Evolutionary conservation across 2,888 invertebrate species (phyloP), one percentile per base, ranked within the genome.

Genomic region (Philereme transversata): DNA sequence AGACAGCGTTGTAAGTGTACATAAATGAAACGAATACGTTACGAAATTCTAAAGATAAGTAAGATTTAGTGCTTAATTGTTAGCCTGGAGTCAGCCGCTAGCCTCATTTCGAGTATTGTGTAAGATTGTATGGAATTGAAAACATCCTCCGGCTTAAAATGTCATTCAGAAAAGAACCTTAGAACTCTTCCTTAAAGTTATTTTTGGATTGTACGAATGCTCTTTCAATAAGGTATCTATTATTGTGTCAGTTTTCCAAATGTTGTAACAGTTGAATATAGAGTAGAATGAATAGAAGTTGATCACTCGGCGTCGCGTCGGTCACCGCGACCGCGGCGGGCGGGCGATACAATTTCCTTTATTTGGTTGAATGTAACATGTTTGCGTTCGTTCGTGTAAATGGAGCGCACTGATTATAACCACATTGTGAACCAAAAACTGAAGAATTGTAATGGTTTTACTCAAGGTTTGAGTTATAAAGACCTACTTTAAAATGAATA

Each of bases 21-120:
- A 54, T 33, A 40, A 10, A 47, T 40, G 5, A 46, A 9, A 9
- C 5, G 48, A 40, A 34, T 35, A 35, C 47, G 8, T 22, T 45
- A 5, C 36, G 38, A 38, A 46, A 46, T 46, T 55, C 33, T 34
- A 54, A 54, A 48, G 54, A 47, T 47, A 54, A 46, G 35, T 9
- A 53, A 46, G 46, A 46, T 45, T 53, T 53, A 46, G 38, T 46
- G 38, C 53, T 22, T 46, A 46, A 53, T 53, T 46, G 45, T 45
- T 38, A 22, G 11, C 46, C 36, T 7, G 36, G 38, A 46, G 53
- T 22, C 36, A 35, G 52, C 7, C 10, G 11, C 40, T 8, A 9
- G 40, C 22, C 41, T 43, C 33, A 10, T 47, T 48, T 40, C 22
- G 33, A 36, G 45, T 38, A 38, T 38, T 38, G 22, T 47, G 54